Base-by-base conservation (phyloP, 30 jellyfish, hydroid and myxozoan genomes). In the Pelagia noctiluca region DNA sequence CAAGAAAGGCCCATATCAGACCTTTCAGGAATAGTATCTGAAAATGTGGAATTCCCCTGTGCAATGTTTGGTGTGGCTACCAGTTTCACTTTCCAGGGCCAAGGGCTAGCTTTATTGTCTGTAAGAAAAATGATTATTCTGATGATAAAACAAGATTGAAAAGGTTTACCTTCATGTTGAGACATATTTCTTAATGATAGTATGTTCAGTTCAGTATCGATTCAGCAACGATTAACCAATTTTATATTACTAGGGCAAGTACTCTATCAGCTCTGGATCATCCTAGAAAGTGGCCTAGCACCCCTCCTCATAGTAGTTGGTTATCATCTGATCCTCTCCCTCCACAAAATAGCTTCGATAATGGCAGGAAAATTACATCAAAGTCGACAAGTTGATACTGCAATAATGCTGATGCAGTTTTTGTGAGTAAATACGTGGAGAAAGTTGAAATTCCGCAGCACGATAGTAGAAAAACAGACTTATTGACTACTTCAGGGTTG, bases 91-190 rank as follows among this genome's bases (percentile, higher is more conserved):
- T 28, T n/a, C 33, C 57, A 33, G 80, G 33, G 0, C 30, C 23
- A 0, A 67, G 32, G 32, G 32, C 28, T 28, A 28, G 13, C 57
- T 29, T 29, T 34, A 35, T 19, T 30, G 23, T 26, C 29, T 47
- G n/a, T 2, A 24, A 18, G 10, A 10, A 54, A 10, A n/a, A 4
- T 54, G 10, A 16, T 54, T 4, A 54, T 54, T 4, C 7, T 16
- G 32, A 25, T 47, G 32, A 4, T 4, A 54, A 54, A 54, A 5
- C 21, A 4, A 8, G 10, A 3, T 54, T 54, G 16, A 32, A 63
- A n/a, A 21, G 30, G 42, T 67, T 18, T 42, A 70, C 83, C 83
- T 35, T 70, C 83, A 37, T 70, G 83, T 35, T 70, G 83, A 35
- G 83, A 70, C 83, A 70, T 70, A 35, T 52, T 52, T 52, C n/a